Base-by-base conservation (phyloP, 2,888 invertebrate genomes). In the Neria commutata region DNA sequence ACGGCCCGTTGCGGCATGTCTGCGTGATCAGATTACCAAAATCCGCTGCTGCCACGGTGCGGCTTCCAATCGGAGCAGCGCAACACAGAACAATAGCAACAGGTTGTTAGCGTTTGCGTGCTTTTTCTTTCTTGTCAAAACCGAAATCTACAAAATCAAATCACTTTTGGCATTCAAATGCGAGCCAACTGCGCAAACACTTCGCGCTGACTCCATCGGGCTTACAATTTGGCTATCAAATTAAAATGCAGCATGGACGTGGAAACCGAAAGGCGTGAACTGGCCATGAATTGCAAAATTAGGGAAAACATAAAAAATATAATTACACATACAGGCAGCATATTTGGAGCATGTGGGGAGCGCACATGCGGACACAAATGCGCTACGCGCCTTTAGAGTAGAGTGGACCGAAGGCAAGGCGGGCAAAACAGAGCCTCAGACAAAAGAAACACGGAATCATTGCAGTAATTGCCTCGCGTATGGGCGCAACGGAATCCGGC, bases 371-470 rank as follows among this genome's bases (percentile, higher is more conserved):
- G 6, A n/a, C 37, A 37, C n/a, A 37, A 37, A 37, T 37, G n/a
- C 4, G 37, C 37, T 37, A 37, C 37, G 8, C n/a, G 37, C n/a
- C n/a, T 5, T n/a, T 29, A 5, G 29, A n/a, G 29, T 29, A 14
- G 37, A 37, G 37, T 37, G 8, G 37, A n/a, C 10, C 4, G n/a
- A 37, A 37, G 4, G 11, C 11, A 29, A 29, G 11, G 11, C 11
- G 29, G 5, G 11, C 5, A 37, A 14, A 37, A 37, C 4, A 4
- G n/a, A 14, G 4, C n/a, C 37, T 10, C 37, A 11, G 11, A 37
- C 37, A 37, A 37, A 37, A 37, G 37, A 37, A 37, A n/a, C n/a
- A 37, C 37, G n/a, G n/a, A 37, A 37, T 37, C 37, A 37, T 37
- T 37, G 37, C 37, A 14, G 37, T 37, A 37, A 37, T 37, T 37